These are phyloP conservation scores for Orgyia antiqua DNA, from an alignment of 2,888 invertebrate genomes.

Conservation along the genomic window DNA sequence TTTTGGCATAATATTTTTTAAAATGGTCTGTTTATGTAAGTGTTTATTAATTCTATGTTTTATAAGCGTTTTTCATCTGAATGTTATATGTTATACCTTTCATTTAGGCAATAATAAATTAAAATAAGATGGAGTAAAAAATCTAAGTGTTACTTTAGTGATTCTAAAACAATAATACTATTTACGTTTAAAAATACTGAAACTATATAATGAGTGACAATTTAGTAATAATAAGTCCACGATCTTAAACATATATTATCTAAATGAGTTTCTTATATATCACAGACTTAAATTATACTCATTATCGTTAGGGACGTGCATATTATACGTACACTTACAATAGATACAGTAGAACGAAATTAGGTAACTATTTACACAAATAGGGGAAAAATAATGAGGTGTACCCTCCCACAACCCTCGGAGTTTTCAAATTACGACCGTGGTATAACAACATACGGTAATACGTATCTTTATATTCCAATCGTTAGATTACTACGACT, in stretches of 20 bases:
- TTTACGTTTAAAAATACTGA: slow-evolving; percentile 12
- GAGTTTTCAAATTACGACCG: slow-evolving; percentile 70
- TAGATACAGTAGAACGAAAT: slow-evolving; percentile 64
- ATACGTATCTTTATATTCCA: slow-evolving; percentile 53
- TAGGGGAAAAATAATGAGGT: slow-evolving; percentile 77
- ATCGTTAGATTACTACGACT: slow-evolving; percentile 46
- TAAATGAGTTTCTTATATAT: slow-evolving; percentile 72
- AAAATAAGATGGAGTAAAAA: too few relatives aligned
- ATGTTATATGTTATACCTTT: too few relatives aligned
- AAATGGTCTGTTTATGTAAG: too few relatives aligned
- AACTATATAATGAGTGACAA: slow-evolving; percentile 21
- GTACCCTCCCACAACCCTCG: slow-evolving; percentile 76
- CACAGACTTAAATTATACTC: slow-evolving; percentile 76
- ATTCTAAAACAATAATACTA: too few relatives aligned
- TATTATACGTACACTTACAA: slow-evolving; percentile 71
- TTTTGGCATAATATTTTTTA: too few relatives aligned
- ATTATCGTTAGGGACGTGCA: slow-evolving; percentile 73
- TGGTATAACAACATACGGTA: slow-evolving; percentile 42
- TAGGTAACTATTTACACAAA: slow-evolving; percentile 77
- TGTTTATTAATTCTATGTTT: too few relatives aligned
- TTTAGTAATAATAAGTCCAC: slow-evolving; percentile 42
- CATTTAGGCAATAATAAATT: too few relatives aligned
- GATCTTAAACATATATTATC: slow-evolving; percentile 56
- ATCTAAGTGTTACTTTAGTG: too few relatives aligned
- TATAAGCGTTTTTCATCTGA: too few relatives aligned